phyloP scores from a whole-genome alignment of 1,140 invertebrate genomes.

The Drosophila pruinosa region DNA sequence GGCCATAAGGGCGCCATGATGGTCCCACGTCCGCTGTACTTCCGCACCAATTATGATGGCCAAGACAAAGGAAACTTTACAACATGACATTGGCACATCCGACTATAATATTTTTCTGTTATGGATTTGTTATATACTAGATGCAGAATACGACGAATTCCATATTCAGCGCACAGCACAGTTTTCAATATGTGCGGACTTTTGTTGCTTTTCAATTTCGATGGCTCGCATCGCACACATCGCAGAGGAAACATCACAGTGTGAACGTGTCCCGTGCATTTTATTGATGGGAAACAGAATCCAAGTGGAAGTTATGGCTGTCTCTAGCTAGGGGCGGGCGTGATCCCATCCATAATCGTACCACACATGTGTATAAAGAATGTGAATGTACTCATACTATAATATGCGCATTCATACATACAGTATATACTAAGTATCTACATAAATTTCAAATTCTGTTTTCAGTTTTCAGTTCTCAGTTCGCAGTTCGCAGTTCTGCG shows the following conservation, averaged over 20 bases:
- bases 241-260: constrained; percentile 18
- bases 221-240: too few species aligned
- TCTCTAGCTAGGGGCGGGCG: background rate
- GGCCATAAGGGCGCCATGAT: background rate
- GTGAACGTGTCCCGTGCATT: constrained; percentile 55
- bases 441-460: constrained; percentile 70
- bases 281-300: constrained; percentile 66
- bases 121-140: constrained; percentile 13
- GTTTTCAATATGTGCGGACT: constrained; percentile 57
- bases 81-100: constrained; percentile 28
- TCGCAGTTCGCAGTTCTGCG: background rate
- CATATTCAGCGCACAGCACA: constrained; percentile 61
- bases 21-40: background rate
- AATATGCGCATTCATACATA: constrained; percentile 2
- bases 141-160: constrained; percentile 45
- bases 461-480: background rate
- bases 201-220: constrained; percentile 63
- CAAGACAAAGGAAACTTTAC: constrained; percentile 43
- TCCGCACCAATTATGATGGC: background rate
- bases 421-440: constrained; percentile 8
- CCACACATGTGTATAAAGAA: constrained; percentile 29
- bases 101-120: constrained; percentile 29
- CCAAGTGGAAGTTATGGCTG: constrained; percentile 51
- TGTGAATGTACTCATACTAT: background rate
- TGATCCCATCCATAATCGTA: constrained; percentile 7